Evolutionary conservation across 2,113 vertebrate genomes (phyloP).

Genomic region (Dicerorhinus sumatrensis): DNA sequence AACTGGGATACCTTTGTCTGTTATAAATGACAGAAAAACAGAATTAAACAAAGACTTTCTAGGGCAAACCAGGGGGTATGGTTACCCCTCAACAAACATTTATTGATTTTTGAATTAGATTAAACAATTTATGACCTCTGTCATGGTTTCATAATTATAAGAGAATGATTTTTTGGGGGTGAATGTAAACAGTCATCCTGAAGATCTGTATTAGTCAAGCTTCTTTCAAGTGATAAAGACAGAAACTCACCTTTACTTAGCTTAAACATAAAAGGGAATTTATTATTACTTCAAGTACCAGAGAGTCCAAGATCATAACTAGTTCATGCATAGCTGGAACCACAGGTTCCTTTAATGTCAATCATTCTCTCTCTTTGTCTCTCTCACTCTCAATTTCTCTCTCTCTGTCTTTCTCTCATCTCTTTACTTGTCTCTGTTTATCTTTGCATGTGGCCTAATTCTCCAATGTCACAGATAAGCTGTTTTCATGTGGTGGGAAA

Average conservation of each 20-base stretch:
- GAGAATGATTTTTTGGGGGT: neutral
- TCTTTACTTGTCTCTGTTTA: neutral
- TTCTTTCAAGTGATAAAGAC: neutral
- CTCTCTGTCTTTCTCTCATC: neutral
- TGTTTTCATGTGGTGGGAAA: neutral
- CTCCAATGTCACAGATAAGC: neutral
- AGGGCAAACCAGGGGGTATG: neutral
- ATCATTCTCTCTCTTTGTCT: neutral
- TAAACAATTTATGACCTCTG: neutral
- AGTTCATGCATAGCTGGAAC: neutral
- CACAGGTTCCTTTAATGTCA: neutral
- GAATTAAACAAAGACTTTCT: neutral
- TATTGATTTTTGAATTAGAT: neutral
- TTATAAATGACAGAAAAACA: neutral
- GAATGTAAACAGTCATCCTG: neutral
- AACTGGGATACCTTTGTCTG: neutral
- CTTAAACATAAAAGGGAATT: neutral
- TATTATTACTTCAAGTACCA: neutral
- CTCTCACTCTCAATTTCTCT: neutral
- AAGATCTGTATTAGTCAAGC: neutral
- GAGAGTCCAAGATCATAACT: neutral
- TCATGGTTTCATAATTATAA: neutral
- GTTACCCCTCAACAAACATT: neutral
- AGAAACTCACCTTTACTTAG: neutral
- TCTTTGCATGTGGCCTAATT: neutral